Evolutionary conservation across 2,888 invertebrate species (phyloP).

Genomic region (Mesorhabditis spiculigera): DNA sequence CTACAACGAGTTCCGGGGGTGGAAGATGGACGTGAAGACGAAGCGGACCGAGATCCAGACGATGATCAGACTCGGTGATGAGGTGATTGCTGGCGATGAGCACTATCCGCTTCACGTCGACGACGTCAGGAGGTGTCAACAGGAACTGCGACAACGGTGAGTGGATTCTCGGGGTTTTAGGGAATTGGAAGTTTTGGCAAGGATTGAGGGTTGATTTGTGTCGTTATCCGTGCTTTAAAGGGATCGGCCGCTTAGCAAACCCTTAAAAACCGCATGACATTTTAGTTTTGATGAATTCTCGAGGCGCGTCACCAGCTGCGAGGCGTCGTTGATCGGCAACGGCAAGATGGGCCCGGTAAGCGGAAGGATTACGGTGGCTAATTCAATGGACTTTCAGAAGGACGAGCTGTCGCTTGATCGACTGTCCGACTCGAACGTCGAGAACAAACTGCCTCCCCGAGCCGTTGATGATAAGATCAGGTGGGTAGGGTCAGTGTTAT

Average conservation of each 20-base stretch:
- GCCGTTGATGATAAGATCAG: conserved; percentile 13
- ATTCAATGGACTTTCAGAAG: conserved; percentile 18
- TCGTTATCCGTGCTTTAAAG: too few species aligned
- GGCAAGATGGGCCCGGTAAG: too few species aligned
- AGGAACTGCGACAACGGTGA: not conserved
- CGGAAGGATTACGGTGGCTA: too few species aligned
- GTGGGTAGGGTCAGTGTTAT: conserved; percentile 18
- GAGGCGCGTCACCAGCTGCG: conserved; percentile 26
- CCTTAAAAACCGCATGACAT: too few species aligned
- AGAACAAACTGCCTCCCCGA: conserved; percentile 27
- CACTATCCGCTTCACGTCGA: conserved; percentile 7
- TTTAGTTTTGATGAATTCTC: conserved; percentile 26
- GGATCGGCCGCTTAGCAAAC: too few species aligned
- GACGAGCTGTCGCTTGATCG: conserved; percentile 45
- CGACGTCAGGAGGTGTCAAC: not conserved
- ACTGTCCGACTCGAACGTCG: conserved; percentile 43
- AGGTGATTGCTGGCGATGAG: conserved; percentile 9
- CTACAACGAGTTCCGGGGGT: conserved; percentile 30
- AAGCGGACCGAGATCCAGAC: not conserved
- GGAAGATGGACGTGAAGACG: conserved; percentile 23
- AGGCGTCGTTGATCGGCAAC: conserved; percentile 25
- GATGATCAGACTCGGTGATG: not conserved
- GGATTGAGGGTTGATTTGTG: too few species aligned
- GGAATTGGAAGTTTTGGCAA: not conserved
- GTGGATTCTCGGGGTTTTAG: not conserved